phyloP scores from a whole-genome alignment of 1,140 invertebrate genomes.

The Ceratina australensis region DNA sequence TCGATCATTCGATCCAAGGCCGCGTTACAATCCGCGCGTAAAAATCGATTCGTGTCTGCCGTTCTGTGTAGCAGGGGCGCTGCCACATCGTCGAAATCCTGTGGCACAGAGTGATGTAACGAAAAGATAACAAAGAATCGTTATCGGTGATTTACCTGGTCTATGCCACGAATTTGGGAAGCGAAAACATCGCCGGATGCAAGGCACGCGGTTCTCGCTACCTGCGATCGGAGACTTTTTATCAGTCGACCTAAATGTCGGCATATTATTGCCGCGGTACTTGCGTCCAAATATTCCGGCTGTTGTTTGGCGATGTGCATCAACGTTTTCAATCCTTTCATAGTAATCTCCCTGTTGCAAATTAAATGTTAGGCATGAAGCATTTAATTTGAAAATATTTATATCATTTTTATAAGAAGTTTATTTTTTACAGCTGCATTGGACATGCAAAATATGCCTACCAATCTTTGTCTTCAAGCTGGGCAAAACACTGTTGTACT shows the following conservation, averaged over 20 bases:
- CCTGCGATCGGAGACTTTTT: conserved; percentile 93
- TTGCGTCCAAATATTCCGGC: conserved; percentile 82
- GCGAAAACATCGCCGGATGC: conserved; percentile 89
- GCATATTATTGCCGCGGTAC: conserved; percentile 82
- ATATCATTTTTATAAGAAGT: neutral
- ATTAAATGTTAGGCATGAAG: neutral
- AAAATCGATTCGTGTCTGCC: conserved; percentile 95
- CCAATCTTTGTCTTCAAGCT: conserved; percentile 89
- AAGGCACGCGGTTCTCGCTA: conserved; percentile 90
- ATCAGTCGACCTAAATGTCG: conserved; percentile 88
- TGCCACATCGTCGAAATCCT: conserved; percentile 93
- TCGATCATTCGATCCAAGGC: conserved; percentile 90
- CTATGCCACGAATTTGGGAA: conserved; percentile 85
- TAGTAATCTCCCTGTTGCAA: conserved; percentile 88
- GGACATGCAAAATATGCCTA: conserved; percentile 59
- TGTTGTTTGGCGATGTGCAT: conserved; percentile 87
- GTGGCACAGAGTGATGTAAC: neutral
- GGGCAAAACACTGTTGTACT: conserved; percentile 82
- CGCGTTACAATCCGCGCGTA: conserved; percentile 91
- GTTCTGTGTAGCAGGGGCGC: conserved; percentile 90
- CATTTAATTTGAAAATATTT: neutral
- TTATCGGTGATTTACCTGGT: conserved; percentile 80
- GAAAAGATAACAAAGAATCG: no score
- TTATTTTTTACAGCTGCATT: no score
- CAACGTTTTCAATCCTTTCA: conserved; percentile 87